Evolutionary conservation across 2,113 vertebrate species (phyloP).

Genomic region (Pseudorasbora parva): DNA sequence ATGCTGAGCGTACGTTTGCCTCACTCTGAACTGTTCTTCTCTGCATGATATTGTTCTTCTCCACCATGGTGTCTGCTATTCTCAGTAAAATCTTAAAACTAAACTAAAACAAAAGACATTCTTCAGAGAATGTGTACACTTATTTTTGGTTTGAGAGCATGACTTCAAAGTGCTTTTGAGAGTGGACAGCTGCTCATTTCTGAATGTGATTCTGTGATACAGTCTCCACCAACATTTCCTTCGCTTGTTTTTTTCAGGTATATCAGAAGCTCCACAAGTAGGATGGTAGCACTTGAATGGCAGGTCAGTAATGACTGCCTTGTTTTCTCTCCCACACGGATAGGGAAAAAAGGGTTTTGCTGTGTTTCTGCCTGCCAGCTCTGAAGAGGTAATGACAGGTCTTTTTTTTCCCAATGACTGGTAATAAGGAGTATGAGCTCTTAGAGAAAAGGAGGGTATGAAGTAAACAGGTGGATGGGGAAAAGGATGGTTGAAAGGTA

Average conservation of each 20-base stretch:
- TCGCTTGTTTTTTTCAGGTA: slow-evolving; percentile 19
- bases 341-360: slow-evolving; percentile 16
- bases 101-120: background rate
- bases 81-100: background rate
- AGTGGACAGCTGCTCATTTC: background rate
- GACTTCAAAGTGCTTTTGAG: background rate
- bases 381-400: slow-evolving; percentile 35
- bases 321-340: slow-evolving; percentile 32
- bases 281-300: slow-evolving; percentile 24
- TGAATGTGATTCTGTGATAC: background rate
- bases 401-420: slow-evolving; percentile 32
- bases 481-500: slow-evolving; percentile 35
- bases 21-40: background rate
- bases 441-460: slow-evolving; percentile 33
- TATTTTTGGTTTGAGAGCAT: background rate
- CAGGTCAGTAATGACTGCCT: slow-evolving; percentile 35
- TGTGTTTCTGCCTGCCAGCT: background rate
- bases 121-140: background rate
- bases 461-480: slow-evolving; percentile 23
- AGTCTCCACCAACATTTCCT: background rate
- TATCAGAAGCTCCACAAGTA: slow-evolving; percentile 17
- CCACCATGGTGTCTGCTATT: background rate
- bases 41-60: background rate
- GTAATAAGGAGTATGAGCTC: slow-evolving; percentile 37
- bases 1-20: background rate